Evolutionary conservation across 2,797 vertebrate species (phyloP), one percentile per base, ranked within the genome.

Genomic region (Esox masquinongy): DNA sequence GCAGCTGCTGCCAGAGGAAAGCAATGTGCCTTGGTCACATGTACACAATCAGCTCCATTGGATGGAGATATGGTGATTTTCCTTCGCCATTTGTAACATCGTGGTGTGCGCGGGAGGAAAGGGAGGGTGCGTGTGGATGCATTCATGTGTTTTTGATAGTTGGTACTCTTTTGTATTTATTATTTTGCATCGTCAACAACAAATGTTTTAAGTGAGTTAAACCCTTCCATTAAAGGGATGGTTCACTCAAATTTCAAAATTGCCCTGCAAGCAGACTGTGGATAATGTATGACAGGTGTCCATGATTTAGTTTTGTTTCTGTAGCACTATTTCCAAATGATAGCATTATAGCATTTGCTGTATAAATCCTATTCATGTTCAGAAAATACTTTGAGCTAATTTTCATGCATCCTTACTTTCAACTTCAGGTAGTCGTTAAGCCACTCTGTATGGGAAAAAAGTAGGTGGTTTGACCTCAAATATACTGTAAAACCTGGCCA

Each of bases 391-490:
- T 2, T 39, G 36, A 39, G 36, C 2, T 39, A 3, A 19, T 53
- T 63, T 63, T 29, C 59, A 63, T 29, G 14, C 19, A 63, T 63
- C 12, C 8, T 56, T 56, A 6, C n/a, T 39, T 31, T 31, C 29
- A 8, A 39, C 4, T 5, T 39, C 36, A 39, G 4, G 36, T 39
- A 31, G 29, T 1, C 3, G 2, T 39, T 5, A 39, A 39, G 36
- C 5, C 36, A 39, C 7, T 8, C 36, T 56, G 51, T 56, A n/a
- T n/a, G 53, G 53, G 8, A 63, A 63, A 63, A 1, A 29, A 29
- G 26, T 77, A 79, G 68, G 77, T 77, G 80, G 75, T 77, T 74
- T 81, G 86, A 87, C 85, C 80, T 82, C 81, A 59, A 74, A 17
- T n/a, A n/a, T 7, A 8, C 17, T 53, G 17, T 53, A n/a, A 53